Percentiles rank a stretch among this genome's conserved stretches.
phyloP scores from a whole-genome alignment of 2,797 vertebrate genomes.

The Harpagifer antarcticus region DNA sequence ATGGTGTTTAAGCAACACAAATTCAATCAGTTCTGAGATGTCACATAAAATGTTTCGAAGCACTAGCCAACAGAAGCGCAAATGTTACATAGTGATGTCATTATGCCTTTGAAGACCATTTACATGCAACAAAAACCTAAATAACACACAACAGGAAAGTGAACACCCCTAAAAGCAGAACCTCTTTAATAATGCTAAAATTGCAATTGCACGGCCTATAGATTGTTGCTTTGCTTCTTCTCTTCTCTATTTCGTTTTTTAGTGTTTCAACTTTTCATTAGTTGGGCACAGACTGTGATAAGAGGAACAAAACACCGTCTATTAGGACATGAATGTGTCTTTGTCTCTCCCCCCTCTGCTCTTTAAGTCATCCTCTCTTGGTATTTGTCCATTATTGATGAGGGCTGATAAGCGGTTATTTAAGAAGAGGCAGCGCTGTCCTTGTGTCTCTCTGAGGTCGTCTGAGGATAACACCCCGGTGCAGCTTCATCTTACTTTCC shows the following conservation, averaged over 20 bases:
- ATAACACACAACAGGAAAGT: too few species aligned
- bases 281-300: background rate
- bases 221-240: background rate
- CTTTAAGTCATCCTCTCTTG: slow-evolving; percentile 45
- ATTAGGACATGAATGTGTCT: slow-evolving; percentile 1
- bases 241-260: background rate
- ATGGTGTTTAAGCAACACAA: too few species aligned
- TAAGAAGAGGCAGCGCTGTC: slow-evolving; percentile 62
- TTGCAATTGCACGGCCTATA: background rate
- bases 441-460: slow-evolving; percentile 43
- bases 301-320: background rate
- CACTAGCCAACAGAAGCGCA: too few species aligned
- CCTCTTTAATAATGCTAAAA: too few species aligned
- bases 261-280: background rate
- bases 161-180: too few species aligned
- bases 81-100: too few species aligned
- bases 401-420: slow-evolving; percentile 65
- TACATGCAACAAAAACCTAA: too few species aligned
- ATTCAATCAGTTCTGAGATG: too few species aligned
- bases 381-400: slow-evolving; percentile 73
- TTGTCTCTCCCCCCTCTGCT: slow-evolving; percentile 6
- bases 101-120: too few species aligned
- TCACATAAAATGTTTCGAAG: too few species aligned
- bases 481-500: slow-evolving; percentile 47
- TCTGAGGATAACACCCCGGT: slow-evolving; percentile 44